Conservation (phyloP, 2,113 vertebrate species). For the Stegostoma tigrinum region DNA sequence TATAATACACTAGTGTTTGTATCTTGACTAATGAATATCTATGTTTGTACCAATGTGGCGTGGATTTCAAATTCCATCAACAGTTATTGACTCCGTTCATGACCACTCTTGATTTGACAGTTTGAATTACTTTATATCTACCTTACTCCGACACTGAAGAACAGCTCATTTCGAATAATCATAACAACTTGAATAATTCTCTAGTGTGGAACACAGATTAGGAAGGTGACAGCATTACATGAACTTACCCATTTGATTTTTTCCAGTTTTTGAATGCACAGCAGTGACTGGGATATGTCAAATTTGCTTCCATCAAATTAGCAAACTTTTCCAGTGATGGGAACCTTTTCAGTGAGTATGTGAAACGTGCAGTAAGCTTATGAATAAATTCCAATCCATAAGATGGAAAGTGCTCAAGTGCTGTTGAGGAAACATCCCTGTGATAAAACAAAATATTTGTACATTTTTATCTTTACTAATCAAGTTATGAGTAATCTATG, state of each 20-base stretch:
- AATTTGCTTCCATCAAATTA: slow-evolving; percentile 67
- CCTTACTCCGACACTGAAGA: not conserved
- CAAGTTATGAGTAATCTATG: not conserved
- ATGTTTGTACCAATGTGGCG: not conserved
- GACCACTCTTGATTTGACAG: not conserved
- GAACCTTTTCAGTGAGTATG: slow-evolving; percentile 73
- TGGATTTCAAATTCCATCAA: not conserved
- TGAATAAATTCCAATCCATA: slow-evolving; percentile 68
- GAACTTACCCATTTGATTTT: slow-evolving; percentile 62
- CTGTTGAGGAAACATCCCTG: slow-evolving; percentile 82
- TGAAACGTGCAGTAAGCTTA: slow-evolving; percentile 63
- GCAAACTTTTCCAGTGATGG: slow-evolving; percentile 71
- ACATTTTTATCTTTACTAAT: not conserved
- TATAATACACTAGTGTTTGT: not conserved
- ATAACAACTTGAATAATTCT: not conserved
- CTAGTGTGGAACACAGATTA: not conserved
- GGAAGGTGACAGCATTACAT: not conserved
- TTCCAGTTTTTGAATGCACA: slow-evolving; percentile 73
- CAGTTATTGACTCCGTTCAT: not conserved
- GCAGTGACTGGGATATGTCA: slow-evolving; percentile 89
- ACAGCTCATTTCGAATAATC: not conserved
- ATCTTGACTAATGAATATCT: not conserved
- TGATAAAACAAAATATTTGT: slow-evolving; percentile 39
- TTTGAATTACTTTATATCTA: not conserved
- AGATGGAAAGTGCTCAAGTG: slow-evolving; percentile 67